Evolutionary conservation across 2,797 vertebrate genomes (phyloP), one percentile per base, ranked within the genome.

Genomic region (Taenioides sp.): DNA sequence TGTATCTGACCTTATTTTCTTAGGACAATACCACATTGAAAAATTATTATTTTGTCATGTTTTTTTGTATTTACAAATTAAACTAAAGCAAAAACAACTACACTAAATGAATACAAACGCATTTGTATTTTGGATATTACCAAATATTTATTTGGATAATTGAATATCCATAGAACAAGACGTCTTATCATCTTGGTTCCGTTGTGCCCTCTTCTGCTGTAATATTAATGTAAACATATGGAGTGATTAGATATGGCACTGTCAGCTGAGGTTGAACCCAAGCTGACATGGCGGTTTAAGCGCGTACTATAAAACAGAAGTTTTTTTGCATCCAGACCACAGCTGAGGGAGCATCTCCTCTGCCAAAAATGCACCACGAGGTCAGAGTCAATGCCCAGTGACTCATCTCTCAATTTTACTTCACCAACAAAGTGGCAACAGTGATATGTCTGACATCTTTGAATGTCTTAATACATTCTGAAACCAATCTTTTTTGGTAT

Each of bases 361-460:
- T 88, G 86, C 89, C 87, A 89, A 85, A 72, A 80, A 75, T 77
- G 82, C 61, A 74, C 79, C 75, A 82, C 80, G 86, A 81, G 84
- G 86, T 87, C 75, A 80, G 79, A 73, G 73, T 71, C 80, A 84
- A 83, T 72, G 66, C 75, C 85, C 70, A 7, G 76, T 83, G 82
- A 87, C 84, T 90, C 85, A 83, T 88, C 66, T 80, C 75, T 84
- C 47, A 76, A 83, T 82, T 87, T 79, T 78, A 84, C 88, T 91
- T 88, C 81, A 86, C 84, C 64, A 63, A 70, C 57, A 62, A 76
- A 71, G 69, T 34, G 50, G 37, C n/a, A 73, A 49, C 67, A 52
- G 63, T 0, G 54, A 73, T 62, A 47, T 10, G 31, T 14, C 9
- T 66, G 47, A 65, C 49, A 31, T 52, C 18, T 40, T 49, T 76